Percentiles rank a stretch among this genome's conserved stretches.
phyloP scores from a whole-genome alignment of 2,888 invertebrate species.

The Andrena hattorfiana region DNA sequence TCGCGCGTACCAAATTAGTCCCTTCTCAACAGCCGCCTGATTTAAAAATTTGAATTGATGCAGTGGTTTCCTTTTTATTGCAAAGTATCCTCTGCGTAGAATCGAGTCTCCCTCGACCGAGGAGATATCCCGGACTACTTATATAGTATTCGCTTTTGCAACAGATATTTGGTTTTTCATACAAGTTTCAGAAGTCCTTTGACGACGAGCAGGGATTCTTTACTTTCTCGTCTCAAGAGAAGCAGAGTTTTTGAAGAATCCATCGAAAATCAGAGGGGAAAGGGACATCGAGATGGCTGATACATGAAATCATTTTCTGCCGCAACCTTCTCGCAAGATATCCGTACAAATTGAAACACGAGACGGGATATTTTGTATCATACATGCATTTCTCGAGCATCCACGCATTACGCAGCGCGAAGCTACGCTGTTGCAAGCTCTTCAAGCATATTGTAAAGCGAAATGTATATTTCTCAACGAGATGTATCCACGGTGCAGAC shows the following conservation, averaged over 20 bases:
- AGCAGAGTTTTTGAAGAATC: not conserved
- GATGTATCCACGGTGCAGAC: not conserved
- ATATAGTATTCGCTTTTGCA: slow-evolving; percentile 1
- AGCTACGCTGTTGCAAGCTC: slow-evolving; percentile 1
- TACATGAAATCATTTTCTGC: slow-evolving; percentile 11
- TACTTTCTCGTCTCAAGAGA: not conserved
- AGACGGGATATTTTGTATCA: slow-evolving; percentile 25
- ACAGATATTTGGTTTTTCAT: slow-evolving; percentile 12
- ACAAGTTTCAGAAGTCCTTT: slow-evolving; percentile 4
- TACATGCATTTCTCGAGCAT: slow-evolving; percentile 13
- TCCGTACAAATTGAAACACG: slow-evolving; percentile 25
- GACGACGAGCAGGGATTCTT: not conserved
- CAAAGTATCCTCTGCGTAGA: slow-evolving; percentile 1
- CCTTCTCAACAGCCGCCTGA: not conserved
- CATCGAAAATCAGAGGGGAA: slow-evolving; percentile 41
- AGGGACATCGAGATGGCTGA: not conserved
- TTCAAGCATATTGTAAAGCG: slow-evolving; percentile 40
- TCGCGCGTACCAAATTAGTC: slow-evolving; percentile 2
- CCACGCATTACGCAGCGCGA: slow-evolving; percentile 5
- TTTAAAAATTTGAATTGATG: not conserved
- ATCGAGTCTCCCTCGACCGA: slow-evolving; percentile 9
- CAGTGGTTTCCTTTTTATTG: not conserved
- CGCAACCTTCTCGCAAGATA: slow-evolving; percentile 8
- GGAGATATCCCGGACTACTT: not conserved
- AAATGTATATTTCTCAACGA: slow-evolving; percentile 19